These are phyloP conservation scores for Pterostichus madidus DNA, from an alignment of 2,888 invertebrate genomes.

Conservation along the genomic window DNA sequence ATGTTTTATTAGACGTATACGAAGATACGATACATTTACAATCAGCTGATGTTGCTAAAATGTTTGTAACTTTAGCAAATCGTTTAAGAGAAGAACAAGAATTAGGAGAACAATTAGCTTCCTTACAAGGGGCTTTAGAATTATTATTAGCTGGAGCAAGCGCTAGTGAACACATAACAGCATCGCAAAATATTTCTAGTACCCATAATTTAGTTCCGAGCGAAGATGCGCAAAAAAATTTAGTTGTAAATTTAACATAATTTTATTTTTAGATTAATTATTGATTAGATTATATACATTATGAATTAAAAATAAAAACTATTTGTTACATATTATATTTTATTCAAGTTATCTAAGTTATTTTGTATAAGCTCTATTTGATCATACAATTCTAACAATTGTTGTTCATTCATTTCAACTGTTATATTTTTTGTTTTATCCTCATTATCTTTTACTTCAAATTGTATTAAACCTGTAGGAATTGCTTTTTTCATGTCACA, in stretches of 20 bases:
- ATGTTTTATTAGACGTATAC: conserved; percentile 87
- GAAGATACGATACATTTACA: conserved; percentile 83
- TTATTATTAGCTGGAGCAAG: conserved; percentile 83
- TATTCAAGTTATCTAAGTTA: conserved; percentile 72
- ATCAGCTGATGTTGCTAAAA: conserved; percentile 81
- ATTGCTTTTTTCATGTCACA: conserved; percentile 77
- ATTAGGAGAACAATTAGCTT: conserved; percentile 82
- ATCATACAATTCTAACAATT: conserved; percentile 78
- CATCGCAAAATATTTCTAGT: conserved; percentile 72
- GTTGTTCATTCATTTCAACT: conserved; percentile 79
- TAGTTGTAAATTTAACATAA: conserved; percentile 79
- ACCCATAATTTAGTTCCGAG: conserved; percentile 73
- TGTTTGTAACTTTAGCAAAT: conserved; percentile 82
- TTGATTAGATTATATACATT: conserved; percentile 14
- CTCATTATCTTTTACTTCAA: conserved; percentile 74
- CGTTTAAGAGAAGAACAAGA: conserved; percentile 84
- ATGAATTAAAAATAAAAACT: conserved; percentile 12
- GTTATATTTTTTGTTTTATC: conserved; percentile 75
- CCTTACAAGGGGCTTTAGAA: conserved; percentile 85
- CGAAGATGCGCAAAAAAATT: conserved; percentile 79
- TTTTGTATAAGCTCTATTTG: conserved; percentile 79
- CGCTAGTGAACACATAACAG: conserved; percentile 75
- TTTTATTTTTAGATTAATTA: not conserved
- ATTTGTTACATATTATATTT: conserved; percentile 33
- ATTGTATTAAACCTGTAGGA: conserved; percentile 78